phyloP scores from a whole-genome alignment of 2,113 vertebrate species.

The Pedionomus torquatus region DNA sequence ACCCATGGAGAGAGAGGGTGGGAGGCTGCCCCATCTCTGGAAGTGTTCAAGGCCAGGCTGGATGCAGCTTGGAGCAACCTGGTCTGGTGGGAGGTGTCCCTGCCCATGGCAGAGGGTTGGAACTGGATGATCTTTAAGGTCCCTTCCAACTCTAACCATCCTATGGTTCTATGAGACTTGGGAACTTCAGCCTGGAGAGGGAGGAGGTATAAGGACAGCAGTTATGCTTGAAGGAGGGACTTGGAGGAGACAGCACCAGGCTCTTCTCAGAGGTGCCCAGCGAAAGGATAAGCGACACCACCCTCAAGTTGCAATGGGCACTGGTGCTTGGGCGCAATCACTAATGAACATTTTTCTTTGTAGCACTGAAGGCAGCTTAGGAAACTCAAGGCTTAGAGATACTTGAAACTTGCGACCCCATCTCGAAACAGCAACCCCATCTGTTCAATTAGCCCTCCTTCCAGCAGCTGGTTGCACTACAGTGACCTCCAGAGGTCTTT shows the following conservation, averaged over 20 bases:
- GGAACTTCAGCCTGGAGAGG: background rate
- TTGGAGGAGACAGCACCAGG: background rate
- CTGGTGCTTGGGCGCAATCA: background rate
- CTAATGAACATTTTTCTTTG: rapidly evolving
- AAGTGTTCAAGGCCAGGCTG: too few species aligned
- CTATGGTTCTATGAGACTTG: too few species aligned
- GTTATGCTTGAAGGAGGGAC: background rate
- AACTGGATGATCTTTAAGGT: too few species aligned
- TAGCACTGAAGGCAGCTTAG: background rate
- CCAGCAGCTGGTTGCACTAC: constrained; percentile 8
- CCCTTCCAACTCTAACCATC: too few species aligned
- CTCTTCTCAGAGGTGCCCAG: background rate
- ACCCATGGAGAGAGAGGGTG: background rate
- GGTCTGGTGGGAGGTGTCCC: too few species aligned
- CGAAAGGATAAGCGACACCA: background rate
- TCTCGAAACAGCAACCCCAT: background rate
- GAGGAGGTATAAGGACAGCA: background rate
- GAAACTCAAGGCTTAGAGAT: background rate
- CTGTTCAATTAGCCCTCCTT: background rate
- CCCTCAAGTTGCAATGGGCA: background rate
- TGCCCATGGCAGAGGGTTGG: too few species aligned
- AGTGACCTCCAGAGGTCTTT: constrained; percentile 67
- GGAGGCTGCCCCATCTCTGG: too few species aligned
- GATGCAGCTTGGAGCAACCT: too few species aligned
- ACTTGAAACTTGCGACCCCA: background rate